A percentile compares a stretch with the other conserved stretches of the same genome.
Conservation (phyloP, 1,140 invertebrate species). For the Caenorhabditis inopinata region DNA sequence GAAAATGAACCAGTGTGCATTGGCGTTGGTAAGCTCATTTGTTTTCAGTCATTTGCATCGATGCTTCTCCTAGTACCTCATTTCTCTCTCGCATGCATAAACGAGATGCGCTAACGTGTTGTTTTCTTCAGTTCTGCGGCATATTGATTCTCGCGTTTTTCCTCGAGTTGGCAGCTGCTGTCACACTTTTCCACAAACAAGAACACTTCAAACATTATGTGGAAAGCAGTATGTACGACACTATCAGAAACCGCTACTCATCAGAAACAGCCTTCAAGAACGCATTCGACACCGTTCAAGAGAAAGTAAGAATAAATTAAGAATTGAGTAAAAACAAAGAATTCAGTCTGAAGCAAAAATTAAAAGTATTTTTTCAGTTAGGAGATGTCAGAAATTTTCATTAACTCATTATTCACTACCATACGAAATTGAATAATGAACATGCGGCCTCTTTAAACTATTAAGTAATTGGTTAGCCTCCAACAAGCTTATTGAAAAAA, state of each 20-base stretch:
- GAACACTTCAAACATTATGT: slow-evolving; percentile 39
- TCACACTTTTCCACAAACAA: slow-evolving; percentile 44
- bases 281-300: slow-evolving; percentile 43
- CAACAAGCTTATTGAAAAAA: too few species aligned
- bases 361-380: too few species aligned
- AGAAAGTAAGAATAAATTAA: slow-evolving; percentile 5
- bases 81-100: background rate
- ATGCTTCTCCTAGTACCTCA: background rate
- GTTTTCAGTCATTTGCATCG: background rate
- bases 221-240: slow-evolving; percentile 47
- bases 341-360: too few species aligned
- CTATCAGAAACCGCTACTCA: slow-evolving; percentile 41
- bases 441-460: too few species aligned
- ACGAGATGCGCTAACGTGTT: too few species aligned
- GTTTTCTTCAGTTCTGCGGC: slow-evolving; percentile 41
- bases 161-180: slow-evolving; percentile 41
- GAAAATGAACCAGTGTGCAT: slow-evolving; percentile 38
- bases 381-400: too few species aligned
- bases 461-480: too few species aligned
- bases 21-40: background rate
- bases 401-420: too few species aligned
- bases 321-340: too few species aligned
- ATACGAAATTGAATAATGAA: too few species aligned
- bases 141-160: slow-evolving; percentile 43
- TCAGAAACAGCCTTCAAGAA: slow-evolving; percentile 34